Percentiles rank a stretch among this genome's conserved stretches.
Conservation (phyloP, 2,797 vertebrate species). For the Gymnothorax javanicus region DNA sequence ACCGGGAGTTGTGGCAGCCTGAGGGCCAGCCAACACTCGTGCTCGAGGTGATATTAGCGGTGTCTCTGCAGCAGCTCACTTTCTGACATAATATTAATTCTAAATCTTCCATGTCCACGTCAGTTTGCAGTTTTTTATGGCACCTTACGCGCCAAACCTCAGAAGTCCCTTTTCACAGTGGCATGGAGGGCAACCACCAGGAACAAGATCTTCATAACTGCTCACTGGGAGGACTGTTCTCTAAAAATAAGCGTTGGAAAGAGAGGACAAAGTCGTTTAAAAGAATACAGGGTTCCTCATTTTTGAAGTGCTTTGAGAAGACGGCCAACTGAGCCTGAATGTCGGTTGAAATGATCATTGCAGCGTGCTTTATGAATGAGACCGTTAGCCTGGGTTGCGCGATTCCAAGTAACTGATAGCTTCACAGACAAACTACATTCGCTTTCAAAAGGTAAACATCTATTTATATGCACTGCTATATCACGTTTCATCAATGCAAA, state of each 20-base stretch:
- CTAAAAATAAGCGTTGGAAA: neutral
- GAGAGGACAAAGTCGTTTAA: neutral
- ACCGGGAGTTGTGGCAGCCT: slow-evolving; percentile 63
- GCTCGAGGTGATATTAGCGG: slow-evolving; percentile 41
- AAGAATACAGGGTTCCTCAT: neutral
- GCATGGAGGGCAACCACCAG: neutral
- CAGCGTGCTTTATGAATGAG: slow-evolving; percentile 32
- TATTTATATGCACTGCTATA: neutral
- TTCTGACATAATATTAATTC: slow-evolving; percentile 3
- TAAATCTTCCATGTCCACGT: neutral
- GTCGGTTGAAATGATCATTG: slow-evolving; percentile 19
- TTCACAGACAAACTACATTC: slow-evolving; percentile 9
- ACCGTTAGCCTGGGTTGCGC: slow-evolving; percentile 30
- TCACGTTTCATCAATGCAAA: neutral
- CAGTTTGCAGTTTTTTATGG: neutral
- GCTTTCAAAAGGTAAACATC: neutral
- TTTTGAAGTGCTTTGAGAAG: neutral
- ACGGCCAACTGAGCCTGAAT: neutral
- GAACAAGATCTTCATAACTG: neutral
- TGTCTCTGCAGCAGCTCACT: neutral
- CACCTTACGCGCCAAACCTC: neutral
- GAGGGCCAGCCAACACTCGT: slow-evolving; percentile 56
- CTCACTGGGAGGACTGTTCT: neutral
- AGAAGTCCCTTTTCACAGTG: neutral
- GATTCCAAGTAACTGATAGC: slow-evolving; percentile 6